Base-by-base conservation (phyloP, 2,888 invertebrate species). In the Perithous albicinctus region DNA sequence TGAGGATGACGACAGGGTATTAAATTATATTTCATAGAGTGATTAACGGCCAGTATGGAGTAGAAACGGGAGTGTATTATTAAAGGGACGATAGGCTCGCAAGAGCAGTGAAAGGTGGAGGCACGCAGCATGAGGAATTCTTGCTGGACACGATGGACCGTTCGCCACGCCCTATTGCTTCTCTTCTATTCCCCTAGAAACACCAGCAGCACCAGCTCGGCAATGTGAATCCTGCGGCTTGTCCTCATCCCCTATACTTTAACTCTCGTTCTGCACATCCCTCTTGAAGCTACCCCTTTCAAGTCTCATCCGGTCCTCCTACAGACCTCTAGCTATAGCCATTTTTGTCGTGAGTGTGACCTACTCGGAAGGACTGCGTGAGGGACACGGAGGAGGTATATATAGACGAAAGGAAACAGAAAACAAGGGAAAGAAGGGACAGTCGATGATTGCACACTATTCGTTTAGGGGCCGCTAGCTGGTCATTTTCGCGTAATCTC, bases 1-100 rank as follows among this genome's bases (percentile, higher is more conserved):
- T 41, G 61, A 54, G 63, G 82, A 85, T 78, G 86, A 85, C 83
- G 83, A 85, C 59, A 59, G 59, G 82, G 84, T 88, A 89, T 90
- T 88, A 87, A 89, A 89, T 89, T 88, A 88, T 89, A 88, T 87
- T 86, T 87, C 87, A 86, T 83, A 61, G 35, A 69, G 84, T 90
- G 90, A 90, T 90, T 89, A 89, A 90, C 88, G 87, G 83, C 74
- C 76, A 61, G 29, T 63, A 81, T 59, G 72, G 70, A 70, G 64
- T 72, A 23, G 66, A 66, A 51, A 74, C 67, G 38, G 54, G 74
- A 82, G 86, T 87, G 83, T 89, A 87, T 88, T 89, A 89, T 88
- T 88, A 89, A 87, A 86, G 85, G 29, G 43, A 78, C 61, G 75
- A 79, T 84, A 64, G 83, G 66, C 80, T 20, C 20, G 67, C 46